phyloP scores from a whole-genome alignment of 2,888 invertebrate genomes.

The Mactromeris polynyma region DNA sequence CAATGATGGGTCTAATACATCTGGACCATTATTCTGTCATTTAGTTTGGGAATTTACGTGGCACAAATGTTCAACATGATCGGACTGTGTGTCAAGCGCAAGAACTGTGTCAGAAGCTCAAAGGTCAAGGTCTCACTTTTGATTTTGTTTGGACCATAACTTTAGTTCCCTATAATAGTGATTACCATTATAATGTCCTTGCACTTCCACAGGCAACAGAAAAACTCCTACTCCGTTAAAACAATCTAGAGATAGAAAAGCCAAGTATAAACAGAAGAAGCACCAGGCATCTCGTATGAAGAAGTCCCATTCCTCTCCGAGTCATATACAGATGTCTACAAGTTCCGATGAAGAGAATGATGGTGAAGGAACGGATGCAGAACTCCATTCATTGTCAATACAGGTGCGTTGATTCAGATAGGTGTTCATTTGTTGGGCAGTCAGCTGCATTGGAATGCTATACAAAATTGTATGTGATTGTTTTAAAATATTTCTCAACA shows the following conservation, averaged over 20 bases:
- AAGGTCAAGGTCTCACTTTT: too few species aligned
- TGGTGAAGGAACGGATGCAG: conserved; percentile 90
- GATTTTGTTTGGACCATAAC: too few species aligned
- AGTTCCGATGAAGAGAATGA: conserved; percentile 89
- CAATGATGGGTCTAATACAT: too few species aligned
- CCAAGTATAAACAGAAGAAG: conserved; percentile 68
- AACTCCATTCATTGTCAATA: conserved; percentile 92
- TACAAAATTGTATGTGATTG: background rate
- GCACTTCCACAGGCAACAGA: conserved; percentile 43
- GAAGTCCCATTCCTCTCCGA: conserved; percentile 84
- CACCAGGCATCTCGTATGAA: conserved; percentile 76
- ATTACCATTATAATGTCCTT: background rate
- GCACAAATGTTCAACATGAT: too few species aligned
- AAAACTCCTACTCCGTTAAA: conserved; percentile 18
- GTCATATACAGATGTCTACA: conserved; percentile 75
- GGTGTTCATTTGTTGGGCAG: background rate
- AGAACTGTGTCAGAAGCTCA: too few species aligned
- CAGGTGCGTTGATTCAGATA: conserved; percentile 79
- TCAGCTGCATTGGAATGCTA: background rate
- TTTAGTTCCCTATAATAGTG: too few species aligned
- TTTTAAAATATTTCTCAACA: too few species aligned
- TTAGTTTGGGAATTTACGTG: too few species aligned
- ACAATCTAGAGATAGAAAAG: conserved; percentile 52
- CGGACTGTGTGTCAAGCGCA: too few species aligned
- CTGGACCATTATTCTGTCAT: too few species aligned